phyloP scores from a whole-genome alignment of 2,113 vertebrate genomes.

The Zosterops borbonicus region DNA sequence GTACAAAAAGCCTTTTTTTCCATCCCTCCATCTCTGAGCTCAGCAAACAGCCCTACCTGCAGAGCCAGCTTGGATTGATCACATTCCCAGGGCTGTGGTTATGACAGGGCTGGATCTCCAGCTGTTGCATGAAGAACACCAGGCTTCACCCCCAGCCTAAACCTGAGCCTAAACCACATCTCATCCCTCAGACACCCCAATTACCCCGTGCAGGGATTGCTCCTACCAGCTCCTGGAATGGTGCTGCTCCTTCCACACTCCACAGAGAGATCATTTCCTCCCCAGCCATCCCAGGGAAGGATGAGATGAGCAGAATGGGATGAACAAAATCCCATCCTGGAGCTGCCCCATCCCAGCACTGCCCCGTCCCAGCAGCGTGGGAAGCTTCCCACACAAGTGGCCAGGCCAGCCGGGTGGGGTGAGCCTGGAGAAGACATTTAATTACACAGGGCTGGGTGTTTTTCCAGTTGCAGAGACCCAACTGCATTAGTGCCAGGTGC shows the following conservation, averaged over 20 bases:
- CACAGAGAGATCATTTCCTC: neutral
- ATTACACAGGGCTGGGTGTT: conserved; percentile 5
- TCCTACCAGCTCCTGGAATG: neutral
- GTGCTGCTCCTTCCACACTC: rapidly evolving
- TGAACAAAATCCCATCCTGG: neutral
- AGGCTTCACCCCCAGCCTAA: neutral
- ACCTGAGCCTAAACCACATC: neutral
- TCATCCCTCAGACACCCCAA: neutral
- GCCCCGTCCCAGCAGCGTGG: neutral
- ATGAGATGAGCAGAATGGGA: neutral
- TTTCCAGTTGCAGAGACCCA: neutral
- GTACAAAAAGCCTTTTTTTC: neutral
- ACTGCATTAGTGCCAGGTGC: neutral
- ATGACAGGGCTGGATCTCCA: neutral
- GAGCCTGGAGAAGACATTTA: neutral
- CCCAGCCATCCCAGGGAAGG: neutral
- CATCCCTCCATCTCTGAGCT: neutral
- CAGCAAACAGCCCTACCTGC: neutral
- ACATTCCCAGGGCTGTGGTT: neutral
- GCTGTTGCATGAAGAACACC: neutral
- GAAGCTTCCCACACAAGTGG: neutral
- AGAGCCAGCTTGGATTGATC: neutral
- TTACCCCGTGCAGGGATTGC: rapidly evolving
- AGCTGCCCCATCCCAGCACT: neutral
- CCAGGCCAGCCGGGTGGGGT: neutral